phyloP scores from a whole-genome alignment of 2,888 invertebrate genomes.

The Plebejus melissa region DNA sequence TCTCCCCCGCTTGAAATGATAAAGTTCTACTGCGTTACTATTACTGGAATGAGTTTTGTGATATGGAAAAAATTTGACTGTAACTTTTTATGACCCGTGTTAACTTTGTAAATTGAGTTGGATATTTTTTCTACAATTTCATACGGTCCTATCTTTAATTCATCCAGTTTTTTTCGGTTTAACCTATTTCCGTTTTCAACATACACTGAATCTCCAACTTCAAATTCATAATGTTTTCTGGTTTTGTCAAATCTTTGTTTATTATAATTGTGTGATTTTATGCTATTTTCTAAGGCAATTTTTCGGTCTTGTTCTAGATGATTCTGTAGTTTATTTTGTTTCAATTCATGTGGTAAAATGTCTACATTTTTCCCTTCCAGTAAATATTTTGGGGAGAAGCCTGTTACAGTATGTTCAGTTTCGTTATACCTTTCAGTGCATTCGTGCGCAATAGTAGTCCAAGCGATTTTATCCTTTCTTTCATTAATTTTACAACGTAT shows the following conservation, averaged over 20 bases:
- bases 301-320: not conserved
- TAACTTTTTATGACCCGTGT: conserved; percentile 29
- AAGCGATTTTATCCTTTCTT: not conserved
- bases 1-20: too few relatives aligned
- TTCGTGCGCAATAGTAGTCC: conserved; percentile 10
- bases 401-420: conserved; percentile 2
- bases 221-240: conserved; percentile 27
- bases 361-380: not conserved
- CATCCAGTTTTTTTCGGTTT: conserved; percentile 32
- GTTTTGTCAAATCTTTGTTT: not conserved
- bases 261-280: conserved; percentile 15
- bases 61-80: conserved; percentile 22
- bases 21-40: too few relatives aligned
- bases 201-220: conserved; percentile 33
- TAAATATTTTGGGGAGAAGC: conserved; percentile 12
- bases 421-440: conserved; percentile 17
- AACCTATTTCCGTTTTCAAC: conserved; percentile 31
- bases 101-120: conserved; percentile 30
- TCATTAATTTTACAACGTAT: conserved; percentile 22
- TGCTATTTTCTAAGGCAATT: conserved; percentile 4
- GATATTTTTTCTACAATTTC: conserved; percentile 28
- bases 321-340: too few relatives aligned
- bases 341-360: too few relatives aligned
- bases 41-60: conserved; percentile 2
- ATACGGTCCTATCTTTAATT: conserved; percentile 32